A percentile compares a stretch with the other conserved stretches of the same genome.
Conservation (phyloP, 2,888 invertebrate genomes). For the Nephrocerus scutellatus region DNA sequence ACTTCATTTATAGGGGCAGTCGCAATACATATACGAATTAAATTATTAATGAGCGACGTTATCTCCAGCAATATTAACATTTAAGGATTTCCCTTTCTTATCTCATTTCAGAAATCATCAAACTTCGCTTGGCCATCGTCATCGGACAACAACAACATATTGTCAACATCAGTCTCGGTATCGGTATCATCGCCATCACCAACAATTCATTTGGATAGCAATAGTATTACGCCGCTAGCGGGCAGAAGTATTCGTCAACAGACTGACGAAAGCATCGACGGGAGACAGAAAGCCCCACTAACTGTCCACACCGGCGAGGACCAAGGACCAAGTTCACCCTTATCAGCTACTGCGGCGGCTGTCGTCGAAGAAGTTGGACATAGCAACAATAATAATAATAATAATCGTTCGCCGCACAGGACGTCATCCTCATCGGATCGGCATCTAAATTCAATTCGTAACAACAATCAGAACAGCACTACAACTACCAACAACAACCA, state of each 20-base stretch:
- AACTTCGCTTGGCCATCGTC: constrained; percentile 56
- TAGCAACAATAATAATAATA: constrained; percentile 12
- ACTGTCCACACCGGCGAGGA: too few relatives aligned
- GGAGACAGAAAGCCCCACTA: too few relatives aligned
- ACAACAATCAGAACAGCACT: constrained; percentile 21
- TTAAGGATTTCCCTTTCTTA: constrained; percentile 6
- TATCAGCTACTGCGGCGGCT: constrained; percentile 23
- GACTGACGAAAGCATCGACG: too few relatives aligned
- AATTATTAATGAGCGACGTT: too few relatives aligned
- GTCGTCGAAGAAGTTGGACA: background rate
- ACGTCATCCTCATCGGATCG: too few relatives aligned
- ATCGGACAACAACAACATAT: constrained; percentile 39
- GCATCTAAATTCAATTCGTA: too few relatives aligned
- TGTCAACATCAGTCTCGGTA: constrained; percentile 21
- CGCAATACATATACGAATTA: too few relatives aligned
- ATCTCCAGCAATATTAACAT: too few relatives aligned
- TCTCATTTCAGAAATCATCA: constrained; percentile 57
- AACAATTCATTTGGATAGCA: constrained; percentile 6
- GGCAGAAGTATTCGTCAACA: too few relatives aligned
- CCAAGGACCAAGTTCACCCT: constrained; percentile 19
- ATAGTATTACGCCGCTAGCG: background rate
- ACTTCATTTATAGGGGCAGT: too few relatives aligned
- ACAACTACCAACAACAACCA: constrained; percentile 22
- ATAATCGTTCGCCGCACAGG: too few relatives aligned
- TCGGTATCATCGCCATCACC: constrained; percentile 17